Evolutionary conservation across 2,797 vertebrate species (phyloP), one percentile per base, ranked within the genome.

Genomic region (Sitta carolinensis): DNA sequence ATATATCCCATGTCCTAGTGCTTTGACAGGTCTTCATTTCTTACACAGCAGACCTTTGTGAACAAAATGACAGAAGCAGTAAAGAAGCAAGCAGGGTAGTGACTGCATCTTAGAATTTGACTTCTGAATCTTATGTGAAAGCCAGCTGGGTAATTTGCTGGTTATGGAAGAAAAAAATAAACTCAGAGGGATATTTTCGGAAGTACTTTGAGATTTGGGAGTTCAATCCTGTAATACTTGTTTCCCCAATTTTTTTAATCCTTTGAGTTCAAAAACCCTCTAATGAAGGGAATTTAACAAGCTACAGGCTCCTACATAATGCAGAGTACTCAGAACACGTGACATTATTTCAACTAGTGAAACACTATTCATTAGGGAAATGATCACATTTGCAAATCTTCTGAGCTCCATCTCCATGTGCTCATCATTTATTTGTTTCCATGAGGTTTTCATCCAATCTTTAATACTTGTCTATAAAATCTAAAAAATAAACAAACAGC

Each of bases 351-450:
- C 86, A 95, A 70, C 80, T 67, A 87, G 94, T 40, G 95, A 96
- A 92, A 95, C 61, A 73, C 92, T 6, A 40, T 27, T 96, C 89
- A 88, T 90, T 95, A 96, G 91, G 79, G 48, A 96, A 93, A 87
- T 93, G 78, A 90, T 94, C 77, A 98, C 98, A 97, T 98, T 98
- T 92, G 98, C 98, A 97, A 98, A 98, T 96, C 98, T 98, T 96
- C 98, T 97, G 87, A 98, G 98, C 86, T 98, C 98, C 98, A 98
- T 98, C 96, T 99, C 98, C 98, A 98, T 98, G 97, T 98, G 98
- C 88, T 99, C 98, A 88, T 99, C 98, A 54, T 99, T 98, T 97
- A 98, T 98, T 97, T 99, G 98, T 96, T 99, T 99, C 98, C 98
- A 98, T 77, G 97, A 98, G 51, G 98, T 99, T 98, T 98, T 99